These are phyloP conservation scores for Colinus virginianus DNA, from an alignment of 2,113 vertebrate species.

Conservation along the genomic window DNA sequence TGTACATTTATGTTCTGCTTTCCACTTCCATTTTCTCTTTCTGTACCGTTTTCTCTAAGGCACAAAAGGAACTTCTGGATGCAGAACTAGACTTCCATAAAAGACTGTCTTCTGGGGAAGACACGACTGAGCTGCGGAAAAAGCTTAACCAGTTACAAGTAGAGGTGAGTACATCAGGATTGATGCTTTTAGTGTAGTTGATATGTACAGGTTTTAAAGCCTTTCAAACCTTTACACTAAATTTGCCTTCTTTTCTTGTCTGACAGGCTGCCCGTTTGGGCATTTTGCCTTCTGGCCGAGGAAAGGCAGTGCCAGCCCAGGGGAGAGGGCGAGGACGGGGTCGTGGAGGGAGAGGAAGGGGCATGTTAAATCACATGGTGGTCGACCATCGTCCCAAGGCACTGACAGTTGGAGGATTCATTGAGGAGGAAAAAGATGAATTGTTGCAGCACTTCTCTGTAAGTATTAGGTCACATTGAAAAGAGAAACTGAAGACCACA, in stretches of 20 bases:
- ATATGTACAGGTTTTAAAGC: accelerated
- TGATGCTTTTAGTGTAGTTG: accelerated
- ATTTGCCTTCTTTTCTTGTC: background rate
- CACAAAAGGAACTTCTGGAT: constrained; percentile 95
- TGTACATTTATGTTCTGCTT: background rate
- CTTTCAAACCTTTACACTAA: background rate
- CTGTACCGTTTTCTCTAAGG: constrained; percentile 71
- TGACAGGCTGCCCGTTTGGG: constrained; percentile 91
- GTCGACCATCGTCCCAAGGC: constrained; percentile 95
- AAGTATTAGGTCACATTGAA: constrained; percentile 59
- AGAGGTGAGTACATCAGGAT: constrained; percentile 81
- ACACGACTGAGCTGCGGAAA: constrained; percentile 95
- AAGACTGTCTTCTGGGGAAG: constrained; percentile 93
- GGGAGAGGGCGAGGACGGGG: constrained; percentile 87
- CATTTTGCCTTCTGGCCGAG: constrained; percentile 87
- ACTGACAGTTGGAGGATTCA: constrained; percentile 87
- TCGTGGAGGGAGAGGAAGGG: constrained; percentile 84
- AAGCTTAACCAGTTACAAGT: constrained; percentile 93
- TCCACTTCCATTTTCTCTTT: background rate
- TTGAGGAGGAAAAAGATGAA: constrained; percentile 95
- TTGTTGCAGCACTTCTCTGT: constrained; percentile 95
- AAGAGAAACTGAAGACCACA: background rate
- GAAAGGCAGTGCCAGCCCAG: constrained; percentile 76
- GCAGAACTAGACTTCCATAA: constrained; percentile 96
- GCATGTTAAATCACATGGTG: constrained; percentile 91